Evolutionary conservation across 2,797 vertebrate genomes (phyloP).

Genomic region (Acropternis orthonyx): DNA sequence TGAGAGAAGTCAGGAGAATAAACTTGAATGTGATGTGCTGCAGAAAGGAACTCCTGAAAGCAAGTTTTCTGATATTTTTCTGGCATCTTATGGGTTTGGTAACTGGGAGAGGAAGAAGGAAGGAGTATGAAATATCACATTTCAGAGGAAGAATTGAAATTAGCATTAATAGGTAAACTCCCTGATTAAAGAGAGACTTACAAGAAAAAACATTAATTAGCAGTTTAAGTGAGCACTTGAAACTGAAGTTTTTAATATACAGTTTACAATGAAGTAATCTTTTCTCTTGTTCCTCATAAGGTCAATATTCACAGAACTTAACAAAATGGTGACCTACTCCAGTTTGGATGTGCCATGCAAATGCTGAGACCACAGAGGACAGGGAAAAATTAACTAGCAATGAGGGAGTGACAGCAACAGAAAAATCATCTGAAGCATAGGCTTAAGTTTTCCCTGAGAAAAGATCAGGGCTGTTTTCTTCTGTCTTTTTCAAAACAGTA

Average conservation of each 20-base stretch:
- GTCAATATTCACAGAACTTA: not conserved
- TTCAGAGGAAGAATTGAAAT: not conserved
- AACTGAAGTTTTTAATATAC: not conserved
- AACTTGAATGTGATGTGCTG: not conserved
- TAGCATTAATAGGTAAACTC: not conserved
- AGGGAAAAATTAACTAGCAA: not conserved
- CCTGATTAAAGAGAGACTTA: constrained; percentile 9
- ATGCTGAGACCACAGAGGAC: not conserved
- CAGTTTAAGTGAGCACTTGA: not conserved
- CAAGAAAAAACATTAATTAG: not conserved
- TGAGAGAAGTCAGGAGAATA: not conserved
- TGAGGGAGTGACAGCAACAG: not conserved
- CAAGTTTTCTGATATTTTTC: not conserved
- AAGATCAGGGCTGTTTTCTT: not conserved
- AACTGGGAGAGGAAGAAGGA: not conserved
- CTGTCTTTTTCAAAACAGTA: not conserved
- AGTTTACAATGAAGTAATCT: not conserved
- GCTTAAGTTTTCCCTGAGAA: not conserved
- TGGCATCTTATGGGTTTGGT: not conserved
- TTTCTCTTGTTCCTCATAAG: not conserved
- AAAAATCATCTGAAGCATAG: not conserved
- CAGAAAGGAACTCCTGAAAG: not conserved
- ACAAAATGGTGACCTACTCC: not conserved
- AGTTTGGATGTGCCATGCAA: not conserved
- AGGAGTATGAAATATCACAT: not conserved